Base-by-base conservation (phyloP, 2,797 vertebrate species). In the Pseudomugil tenellus region DNA sequence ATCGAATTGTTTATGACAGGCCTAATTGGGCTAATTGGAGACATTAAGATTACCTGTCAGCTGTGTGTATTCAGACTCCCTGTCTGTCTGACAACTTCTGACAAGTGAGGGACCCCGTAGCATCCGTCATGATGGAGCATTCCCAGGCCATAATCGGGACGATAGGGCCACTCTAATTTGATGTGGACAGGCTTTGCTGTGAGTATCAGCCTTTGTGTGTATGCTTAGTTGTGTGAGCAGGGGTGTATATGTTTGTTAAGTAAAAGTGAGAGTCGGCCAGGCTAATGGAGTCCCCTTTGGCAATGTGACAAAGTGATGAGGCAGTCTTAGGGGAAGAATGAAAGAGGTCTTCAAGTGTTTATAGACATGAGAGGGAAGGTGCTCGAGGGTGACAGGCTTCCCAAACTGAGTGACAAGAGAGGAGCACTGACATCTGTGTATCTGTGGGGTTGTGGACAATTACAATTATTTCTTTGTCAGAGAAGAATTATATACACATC, bases 1-100 rank as follows among this genome's bases (percentile, higher is more conserved):
- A 96, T 97, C 92, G 95, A 97, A 99, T 99, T 98, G 97, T 99
- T 99, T 99, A 98, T 99, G 98, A 99, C 97, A 97, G 95, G 94
- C 96, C 95, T 99, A 99, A 99, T 98, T 97, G 96, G 95, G 93
- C 95, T 99, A 98, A 99, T 99, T 98, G 96, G 97, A 97, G 96
- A 96, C 95, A 96, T 97, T 96, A 96, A 98, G 97, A 98, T 98
- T 97, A 98, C 96, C 98, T 99, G 98, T 99, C 98, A 99, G 94
- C 95, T 94, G 93, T 96, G 96, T 96, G 96, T 96, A 96, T 95
- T 96, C 96, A 96, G 94, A 96, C 95, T 96, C 95, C 94, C 92
- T 93, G 91, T 96, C 96, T 94, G 93, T 94, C 95, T 98, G 97
- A 98, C 97, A 96, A 96, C 96, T 95, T 95, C 95, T 99, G 97